phyloP scores from a whole-genome alignment of 2,797 vertebrate species.

The Eospalax fontanierii region DNA sequence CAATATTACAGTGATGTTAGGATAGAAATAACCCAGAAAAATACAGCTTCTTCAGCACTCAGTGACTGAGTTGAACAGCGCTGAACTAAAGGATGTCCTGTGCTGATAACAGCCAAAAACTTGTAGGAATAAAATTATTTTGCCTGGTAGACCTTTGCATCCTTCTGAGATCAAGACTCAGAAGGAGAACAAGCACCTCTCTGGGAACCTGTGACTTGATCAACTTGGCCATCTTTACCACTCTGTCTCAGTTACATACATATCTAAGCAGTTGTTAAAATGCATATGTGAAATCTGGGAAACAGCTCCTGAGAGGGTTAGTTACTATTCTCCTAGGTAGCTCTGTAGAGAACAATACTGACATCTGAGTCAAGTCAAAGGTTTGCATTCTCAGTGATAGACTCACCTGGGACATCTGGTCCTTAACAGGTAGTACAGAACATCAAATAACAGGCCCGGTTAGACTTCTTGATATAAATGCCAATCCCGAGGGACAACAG shows the following conservation, averaged over 20 bases:
- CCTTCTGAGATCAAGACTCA: no score
- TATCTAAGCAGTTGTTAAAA: neutral
- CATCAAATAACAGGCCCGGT: fast-evolving
- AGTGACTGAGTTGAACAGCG: neutral
- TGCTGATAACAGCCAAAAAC: neutral
- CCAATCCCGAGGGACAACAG: fast-evolving
- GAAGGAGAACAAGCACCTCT: no score
- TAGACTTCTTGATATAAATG: fast-evolving
- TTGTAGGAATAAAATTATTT: neutral
- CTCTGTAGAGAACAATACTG: neutral
- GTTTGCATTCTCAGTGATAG: fast-evolving
- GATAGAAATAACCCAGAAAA: neutral
- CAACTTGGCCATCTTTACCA: fast-evolving
- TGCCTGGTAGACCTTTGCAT: no score
- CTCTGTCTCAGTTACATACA: no score
- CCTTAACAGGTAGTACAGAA: neutral
- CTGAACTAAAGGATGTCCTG: neutral
- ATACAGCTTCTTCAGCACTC: neutral
- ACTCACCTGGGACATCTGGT: neutral
- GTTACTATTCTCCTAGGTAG: neutral
- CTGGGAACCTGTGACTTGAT: neutral
- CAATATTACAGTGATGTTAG: neutral
- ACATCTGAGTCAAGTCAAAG: neutral
- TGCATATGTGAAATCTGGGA: neutral
- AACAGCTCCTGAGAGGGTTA: neutral